Evolutionary conservation across 2,113 vertebrate species (phyloP).

Genomic region (Lampris megalopsis): DNA sequence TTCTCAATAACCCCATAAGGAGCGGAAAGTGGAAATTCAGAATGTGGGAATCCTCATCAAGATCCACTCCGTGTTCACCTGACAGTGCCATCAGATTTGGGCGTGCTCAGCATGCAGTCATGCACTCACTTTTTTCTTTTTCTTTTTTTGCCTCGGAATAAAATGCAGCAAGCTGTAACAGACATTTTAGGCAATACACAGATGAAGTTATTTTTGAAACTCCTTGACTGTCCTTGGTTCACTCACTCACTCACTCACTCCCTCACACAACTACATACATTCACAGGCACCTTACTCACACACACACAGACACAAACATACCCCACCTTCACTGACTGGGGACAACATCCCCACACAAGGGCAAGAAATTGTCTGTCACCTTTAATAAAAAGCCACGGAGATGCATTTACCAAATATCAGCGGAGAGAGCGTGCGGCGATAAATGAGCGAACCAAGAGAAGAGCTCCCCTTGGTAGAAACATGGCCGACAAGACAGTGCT

Average conservation of each 20-base stretch:
- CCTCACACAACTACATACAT: background rate
- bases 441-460: constrained; percentile 30
- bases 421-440: constrained; percentile 29
- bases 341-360: constrained; percentile 32
- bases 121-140: background rate
- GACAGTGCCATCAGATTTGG: background rate
- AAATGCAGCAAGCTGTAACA: too few relatives aligned
- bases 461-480: constrained; percentile 56
- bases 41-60: background rate
- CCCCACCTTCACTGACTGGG: constrained; percentile 21
- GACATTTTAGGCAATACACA: too few relatives aligned
- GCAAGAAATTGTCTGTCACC: constrained; percentile 50
- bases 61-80: background rate
- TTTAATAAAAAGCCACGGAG: constrained; percentile 39
- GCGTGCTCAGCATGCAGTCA: background rate
- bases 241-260: constrained; percentile 20
- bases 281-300: constrained; percentile 22
- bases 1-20: too few relatives aligned
- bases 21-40: background rate
- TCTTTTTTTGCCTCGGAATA: too few relatives aligned
- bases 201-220: too few relatives aligned
- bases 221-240: background rate
- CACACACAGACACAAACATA: background rate
- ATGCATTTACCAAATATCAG: constrained; percentile 37
- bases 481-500: constrained; percentile 34